Evolutionary conservation across 2,888 invertebrate species (phyloP).

Genomic region (Mantis religiosa): DNA sequence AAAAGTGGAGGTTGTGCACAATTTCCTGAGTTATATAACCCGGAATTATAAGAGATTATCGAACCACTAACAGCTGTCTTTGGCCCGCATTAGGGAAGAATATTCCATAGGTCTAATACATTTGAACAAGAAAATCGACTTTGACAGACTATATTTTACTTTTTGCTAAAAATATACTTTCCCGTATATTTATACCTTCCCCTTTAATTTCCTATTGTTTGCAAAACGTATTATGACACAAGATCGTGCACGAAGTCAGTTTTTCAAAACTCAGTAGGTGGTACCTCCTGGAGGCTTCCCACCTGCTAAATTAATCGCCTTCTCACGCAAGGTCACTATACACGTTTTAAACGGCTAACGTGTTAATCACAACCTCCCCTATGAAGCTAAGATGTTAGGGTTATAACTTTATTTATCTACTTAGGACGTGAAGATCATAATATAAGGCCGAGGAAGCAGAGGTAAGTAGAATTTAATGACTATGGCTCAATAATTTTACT

Average conservation of each 20-base stretch:
- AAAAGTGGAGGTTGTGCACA: too few relatives aligned
- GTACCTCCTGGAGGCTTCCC: neutral
- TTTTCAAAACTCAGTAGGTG: neutral
- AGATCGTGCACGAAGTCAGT: neutral
- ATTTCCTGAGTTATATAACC: too few relatives aligned
- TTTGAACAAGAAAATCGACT: too few relatives aligned
- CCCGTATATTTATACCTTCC: neutral
- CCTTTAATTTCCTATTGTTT: neutral
- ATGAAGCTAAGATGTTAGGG: neutral
- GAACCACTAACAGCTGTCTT: too few relatives aligned
- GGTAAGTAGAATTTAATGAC: neutral
- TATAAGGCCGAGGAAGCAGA: neutral
- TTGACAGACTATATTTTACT: too few relatives aligned
- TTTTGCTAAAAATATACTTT: too few relatives aligned
- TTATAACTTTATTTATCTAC: neutral
- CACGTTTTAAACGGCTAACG: neutral
- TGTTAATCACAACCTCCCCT: neutral
- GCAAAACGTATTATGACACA: neutral
- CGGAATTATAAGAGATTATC: too few relatives aligned
- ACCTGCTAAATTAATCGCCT: neutral
- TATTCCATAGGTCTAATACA: too few relatives aligned
- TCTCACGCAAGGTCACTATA: neutral
- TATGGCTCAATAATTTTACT: neutral
- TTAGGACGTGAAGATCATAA: neutral
- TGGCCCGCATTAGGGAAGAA: too few relatives aligned